These are phyloP conservation scores for Byasa hedistus DNA, from an alignment of 2,888 invertebrate species.

Conservation along the genomic window DNA sequence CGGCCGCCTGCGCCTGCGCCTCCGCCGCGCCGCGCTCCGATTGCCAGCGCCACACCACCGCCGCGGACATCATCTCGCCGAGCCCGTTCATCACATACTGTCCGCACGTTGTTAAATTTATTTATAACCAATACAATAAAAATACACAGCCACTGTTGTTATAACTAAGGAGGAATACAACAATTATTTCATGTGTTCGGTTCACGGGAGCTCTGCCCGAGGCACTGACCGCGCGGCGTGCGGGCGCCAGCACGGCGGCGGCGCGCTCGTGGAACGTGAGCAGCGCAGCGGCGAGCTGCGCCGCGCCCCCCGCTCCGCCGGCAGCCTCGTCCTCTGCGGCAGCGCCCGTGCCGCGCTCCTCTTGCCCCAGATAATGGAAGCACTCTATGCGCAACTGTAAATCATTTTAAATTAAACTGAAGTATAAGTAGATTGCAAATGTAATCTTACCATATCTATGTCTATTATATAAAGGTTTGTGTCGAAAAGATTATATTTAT, in stretches of 20 bases:
- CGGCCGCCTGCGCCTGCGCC: conserved; percentile 37
- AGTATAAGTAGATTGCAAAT: too few species aligned
- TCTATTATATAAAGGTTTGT: too few species aligned
- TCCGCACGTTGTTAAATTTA: neutral
- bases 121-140: too few species aligned
- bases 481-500: too few species aligned
- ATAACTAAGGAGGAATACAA: too few species aligned
- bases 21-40: conserved; percentile 44
- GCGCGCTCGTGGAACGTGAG: conserved; percentile 63
- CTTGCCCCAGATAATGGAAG: conserved; percentile 90
- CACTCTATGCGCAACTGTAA: conserved; percentile 92
- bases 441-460: too few species aligned
- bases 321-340: conserved; percentile 62
- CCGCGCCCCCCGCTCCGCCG: conserved; percentile 80
- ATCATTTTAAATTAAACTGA: too few species aligned
- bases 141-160: too few species aligned
- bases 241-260: conserved; percentile 43
- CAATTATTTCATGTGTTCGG: too few species aligned
- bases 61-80: conserved; percentile 89
- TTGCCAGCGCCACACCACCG: conserved; percentile 76
- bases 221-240: conserved; percentile 45
- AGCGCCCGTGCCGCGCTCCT: conserved; percentile 42
- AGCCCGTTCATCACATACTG: conserved; percentile 95
- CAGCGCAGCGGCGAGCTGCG: conserved; percentile 57
- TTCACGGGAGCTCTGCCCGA: conserved; percentile 32